Evolutionary conservation across 2,797 vertebrate species (phyloP), one percentile per base, ranked within the genome.

Genomic region (Cirrhinus molitorella): DNA sequence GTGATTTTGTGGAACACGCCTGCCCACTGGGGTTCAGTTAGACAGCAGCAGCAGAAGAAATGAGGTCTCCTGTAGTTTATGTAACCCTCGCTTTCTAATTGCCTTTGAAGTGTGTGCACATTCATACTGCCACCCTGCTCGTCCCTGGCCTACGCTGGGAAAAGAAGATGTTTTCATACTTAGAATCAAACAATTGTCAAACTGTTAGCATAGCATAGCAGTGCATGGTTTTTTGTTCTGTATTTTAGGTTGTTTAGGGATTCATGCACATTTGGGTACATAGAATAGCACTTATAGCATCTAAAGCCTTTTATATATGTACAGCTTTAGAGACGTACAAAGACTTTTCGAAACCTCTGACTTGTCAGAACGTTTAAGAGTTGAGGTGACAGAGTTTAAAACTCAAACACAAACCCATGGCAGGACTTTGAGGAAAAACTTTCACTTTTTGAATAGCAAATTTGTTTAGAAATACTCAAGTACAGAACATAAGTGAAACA

Each of bases 121-220:
- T 40, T 9, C 66, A 70, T 2, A 19, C 14, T 23, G 79, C 53
- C 79, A 74, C 59, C 23, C 66, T 14, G 55, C 65, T 65, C 17
- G 55, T 68, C 79, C 43, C 53, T 12, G 40, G 14, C 70, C 71
- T 68, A 34, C 40, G 17, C 59, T 65, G 63, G 34, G 23, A 81
- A 49, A 85, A 81, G 43, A 81, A 67, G 43, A 57, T 43, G 45
- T 71, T 87, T 92, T 92, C 91, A 92, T 90, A 90, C 88, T 92
- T 89, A 87, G 79, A 86, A 89, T 89, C 70, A 81, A 53, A 85
- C 40, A 89, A 85, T 70, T 89, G 85, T 82, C 67, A 85, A 86
- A 85, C 76, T 57, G 71, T 82, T 80, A 85, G 19, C 53, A 51
- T 57, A 47, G 72, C 23, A 70, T 3, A 19, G 2, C 12, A 55